These are phyloP conservation scores for Molossus molossus DNA, from an alignment of 2,797 vertebrate genomes.

Conservation along the genomic window DNA sequence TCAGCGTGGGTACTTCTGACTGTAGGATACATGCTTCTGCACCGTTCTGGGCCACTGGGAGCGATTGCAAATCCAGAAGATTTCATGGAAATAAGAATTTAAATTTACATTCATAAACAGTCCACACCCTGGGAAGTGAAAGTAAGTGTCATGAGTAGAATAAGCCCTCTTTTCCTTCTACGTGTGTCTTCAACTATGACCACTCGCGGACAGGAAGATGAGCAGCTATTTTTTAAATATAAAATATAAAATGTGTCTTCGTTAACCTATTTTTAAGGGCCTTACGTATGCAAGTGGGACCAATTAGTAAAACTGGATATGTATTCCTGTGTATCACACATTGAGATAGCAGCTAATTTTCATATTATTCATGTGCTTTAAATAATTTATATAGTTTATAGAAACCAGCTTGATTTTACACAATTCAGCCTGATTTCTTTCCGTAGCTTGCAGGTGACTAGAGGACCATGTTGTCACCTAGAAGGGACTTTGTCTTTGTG, in stretches of 20 bases:
- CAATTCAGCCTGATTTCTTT: constrained; percentile 22
- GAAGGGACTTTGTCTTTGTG: not conserved
- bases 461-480: not conserved
- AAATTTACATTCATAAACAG: not conserved
- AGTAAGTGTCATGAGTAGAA: not conserved
- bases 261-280: not conserved
- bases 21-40: not conserved
- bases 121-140: not conserved
- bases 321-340: not conserved
- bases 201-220: not conserved
- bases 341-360: not conserved
- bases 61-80: not conserved
- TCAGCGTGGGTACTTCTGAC: not conserved
- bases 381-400: not conserved
- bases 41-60: not conserved
- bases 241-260: not conserved
- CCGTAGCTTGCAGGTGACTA: not conserved
- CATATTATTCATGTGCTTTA: not conserved
- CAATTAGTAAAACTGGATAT: not conserved
- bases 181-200: not conserved
- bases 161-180: not conserved
- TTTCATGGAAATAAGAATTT: constrained; percentile 29
- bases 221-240: not conserved
- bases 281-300: not conserved
- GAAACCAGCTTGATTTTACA: not conserved